Base-by-base conservation (phyloP, 2,888 invertebrate genomes). In the Sinotaia quadrata region DNA sequence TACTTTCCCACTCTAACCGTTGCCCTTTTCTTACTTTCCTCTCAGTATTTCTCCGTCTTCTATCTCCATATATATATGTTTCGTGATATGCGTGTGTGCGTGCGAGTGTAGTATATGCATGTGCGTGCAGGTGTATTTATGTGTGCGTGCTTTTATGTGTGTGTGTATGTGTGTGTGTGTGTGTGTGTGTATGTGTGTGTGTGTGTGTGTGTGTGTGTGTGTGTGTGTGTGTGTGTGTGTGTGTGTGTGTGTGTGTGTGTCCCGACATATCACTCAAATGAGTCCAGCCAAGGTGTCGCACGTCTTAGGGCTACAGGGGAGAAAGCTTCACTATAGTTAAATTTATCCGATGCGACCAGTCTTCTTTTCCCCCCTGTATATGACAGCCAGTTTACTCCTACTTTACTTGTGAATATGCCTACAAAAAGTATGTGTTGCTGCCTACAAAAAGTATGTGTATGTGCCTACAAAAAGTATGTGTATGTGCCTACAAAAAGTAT, bases 171-270 rank as follows among this genome's bases (percentile, higher is more conserved):
- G 41, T 41, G 37, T 44, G 44, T 44, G 31, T 44, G 60, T 31
- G 31, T 31, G 47, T 18, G 44, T 44, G 44, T 24, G 59, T 41
- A 1, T 1, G 27, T 60, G 18, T 37, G 10, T 37, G 24, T 31
- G 15, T 31, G 1, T 5, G 5, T 10, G 21, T 57, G 24, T 52
- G 34, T 37, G 54, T 56, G 54, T 27, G 27, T 37, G 54, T 54
- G 34, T 52, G 63, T 63, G 49, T 52, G 36, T 34, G 49, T 52
- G 52, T 36, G 49, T 54, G 54, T 27, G 54, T 52, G 36, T 24
- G 54, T 36, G 24, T 54, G 41, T 34, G 29, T 54, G 37, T 51
- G 54, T 54, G 8, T 44, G 41, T 57, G 57, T 66, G 57, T 21
- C 27, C 54, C 15, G 27, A 54, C 29, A 18, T 41, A n/a, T n/a